phyloP scores from a whole-genome alignment of 2,888 invertebrate genomes.

The Heteromyza rotundicornis region DNA sequence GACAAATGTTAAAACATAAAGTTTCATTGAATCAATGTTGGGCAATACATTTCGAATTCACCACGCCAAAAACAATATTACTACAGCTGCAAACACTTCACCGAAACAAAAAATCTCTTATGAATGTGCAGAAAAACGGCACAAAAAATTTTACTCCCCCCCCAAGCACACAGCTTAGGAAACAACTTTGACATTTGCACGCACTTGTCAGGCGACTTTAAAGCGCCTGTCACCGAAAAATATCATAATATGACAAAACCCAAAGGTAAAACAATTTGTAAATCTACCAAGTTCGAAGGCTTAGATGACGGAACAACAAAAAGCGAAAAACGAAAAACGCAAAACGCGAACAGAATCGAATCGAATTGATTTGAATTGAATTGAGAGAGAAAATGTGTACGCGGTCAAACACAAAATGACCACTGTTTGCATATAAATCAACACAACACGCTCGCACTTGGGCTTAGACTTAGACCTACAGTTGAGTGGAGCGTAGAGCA shows the following conservation, averaged over 20 bases:
- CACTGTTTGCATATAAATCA: slow-evolving; percentile 50
- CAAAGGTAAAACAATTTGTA: slow-evolving; percentile 37
- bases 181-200: background rate
- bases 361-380: too few relatives aligned
- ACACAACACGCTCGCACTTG: slow-evolving; percentile 43
- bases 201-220: background rate
- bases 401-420: slow-evolving; percentile 35
- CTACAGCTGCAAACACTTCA: background rate
- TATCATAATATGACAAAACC: slow-evolving; percentile 9
- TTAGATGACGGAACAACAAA: background rate
- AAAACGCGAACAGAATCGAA: background rate
- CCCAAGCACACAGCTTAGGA: too few relatives aligned
- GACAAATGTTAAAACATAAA: too few relatives aligned
- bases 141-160: too few relatives aligned
- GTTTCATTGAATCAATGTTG: background rate
- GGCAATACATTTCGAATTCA: background rate
- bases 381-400: too few relatives aligned
- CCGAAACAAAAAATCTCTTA: background rate
- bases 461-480: slow-evolving; percentile 15
- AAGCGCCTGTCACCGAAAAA: background rate
- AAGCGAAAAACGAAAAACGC: background rate
- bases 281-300: slow-evolving; percentile 22
- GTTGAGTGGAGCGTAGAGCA: background rate
- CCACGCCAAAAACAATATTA: background rate
- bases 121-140: too few relatives aligned